These are phyloP conservation scores for Crepidodera aurea DNA, from an alignment of 2,888 invertebrate genomes.

Conservation along the genomic window DNA sequence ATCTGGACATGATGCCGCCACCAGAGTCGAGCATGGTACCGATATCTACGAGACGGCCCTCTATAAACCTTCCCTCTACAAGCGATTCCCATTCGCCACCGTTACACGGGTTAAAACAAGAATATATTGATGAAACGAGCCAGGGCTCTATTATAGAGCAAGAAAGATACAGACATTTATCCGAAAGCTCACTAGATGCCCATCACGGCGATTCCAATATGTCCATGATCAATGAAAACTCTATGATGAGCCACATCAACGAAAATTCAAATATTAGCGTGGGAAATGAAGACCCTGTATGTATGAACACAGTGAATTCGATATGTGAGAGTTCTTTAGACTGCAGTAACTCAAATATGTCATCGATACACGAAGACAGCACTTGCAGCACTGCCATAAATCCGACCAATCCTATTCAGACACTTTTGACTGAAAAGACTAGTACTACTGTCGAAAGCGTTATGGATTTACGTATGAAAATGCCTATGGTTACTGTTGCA, in stretches of 20 bases:
- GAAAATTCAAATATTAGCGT: conserved; percentile 57
- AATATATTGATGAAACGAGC: conserved; percentile 77
- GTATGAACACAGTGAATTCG: conserved; percentile 49
- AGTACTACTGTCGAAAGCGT: conserved; percentile 63
- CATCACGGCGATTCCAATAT: conserved; percentile 60
- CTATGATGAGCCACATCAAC: conserved; percentile 49
- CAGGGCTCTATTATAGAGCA: conserved; percentile 67
- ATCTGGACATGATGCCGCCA: conserved; percentile 75
- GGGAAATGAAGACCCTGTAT: conserved; percentile 49
- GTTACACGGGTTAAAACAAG: conserved; percentile 68
- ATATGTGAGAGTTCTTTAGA: conserved; percentile 56
- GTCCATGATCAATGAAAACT: conserved; percentile 61
- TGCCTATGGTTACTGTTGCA: conserved; percentile 63
- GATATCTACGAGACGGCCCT: conserved; percentile 68
- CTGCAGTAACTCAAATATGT: conserved; percentile 49
- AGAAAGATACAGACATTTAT: conserved; percentile 57
- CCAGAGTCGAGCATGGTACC: conserved; percentile 70
- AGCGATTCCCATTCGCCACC: conserved; percentile 67
- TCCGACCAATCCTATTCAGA: conserved; percentile 6
- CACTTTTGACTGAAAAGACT: conserved; percentile 9
- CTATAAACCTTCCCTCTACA: conserved; percentile 65
- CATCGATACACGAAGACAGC: conserved; percentile 49
- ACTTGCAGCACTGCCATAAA: conserved; percentile 47
- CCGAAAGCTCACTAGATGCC: conserved; percentile 61
- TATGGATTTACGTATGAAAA: conserved; percentile 77